Base-by-base conservation (phyloP, 1,140 invertebrate genomes). In the Ceratina australensis region DNA sequence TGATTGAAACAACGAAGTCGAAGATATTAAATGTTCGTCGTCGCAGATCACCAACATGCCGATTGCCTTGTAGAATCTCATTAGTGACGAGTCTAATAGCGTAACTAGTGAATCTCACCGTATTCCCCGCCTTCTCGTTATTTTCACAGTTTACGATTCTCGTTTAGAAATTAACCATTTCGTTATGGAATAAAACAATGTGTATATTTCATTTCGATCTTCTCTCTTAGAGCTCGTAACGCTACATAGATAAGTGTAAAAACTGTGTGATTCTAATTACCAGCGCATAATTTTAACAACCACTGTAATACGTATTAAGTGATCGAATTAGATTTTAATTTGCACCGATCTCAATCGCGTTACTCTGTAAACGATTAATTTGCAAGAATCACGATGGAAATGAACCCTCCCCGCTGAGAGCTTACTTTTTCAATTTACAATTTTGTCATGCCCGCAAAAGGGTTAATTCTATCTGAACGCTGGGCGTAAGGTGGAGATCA, bases 1-100 rank as follows among this genome's bases (percentile, higher is more conserved):
- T 47, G 74, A 77, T 77, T 52, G 57, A 69, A 69, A 77, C 74
- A 77, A 77, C 74, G 74, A 77, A 77, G 28, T 63, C 26, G 47
- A 71, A 61, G 74, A 77, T 77, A 77, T 77, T 77, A 63, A 71
- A 50, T 42, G 12, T 50, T 52, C 56, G 26, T 71, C 18, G 18
- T 18, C 66, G 50, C 74, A 22, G 74, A 68, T 67, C 65, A 20
- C 22, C 10, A 13, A 72, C 52, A 60, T 15, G 54, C 24, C 16
- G 66, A 76, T 63, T 56, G 66, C 66, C 66, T 77, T 71, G 26
- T 71, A n/a, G 15, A 28, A 61, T 61, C 26, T 71, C 57, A 10
- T 61, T 52, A 28, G 50, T 2, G 16, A 20, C 52, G 7, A 73
- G 8, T 42, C 47, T 22, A 20, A 15, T 69, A 76, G 56, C 8